Evolutionary conservation across 2,797 vertebrate genomes (phyloP), one percentile per base, ranked within the genome.

Genomic region (Cynodonichthys magdalenae): DNA sequence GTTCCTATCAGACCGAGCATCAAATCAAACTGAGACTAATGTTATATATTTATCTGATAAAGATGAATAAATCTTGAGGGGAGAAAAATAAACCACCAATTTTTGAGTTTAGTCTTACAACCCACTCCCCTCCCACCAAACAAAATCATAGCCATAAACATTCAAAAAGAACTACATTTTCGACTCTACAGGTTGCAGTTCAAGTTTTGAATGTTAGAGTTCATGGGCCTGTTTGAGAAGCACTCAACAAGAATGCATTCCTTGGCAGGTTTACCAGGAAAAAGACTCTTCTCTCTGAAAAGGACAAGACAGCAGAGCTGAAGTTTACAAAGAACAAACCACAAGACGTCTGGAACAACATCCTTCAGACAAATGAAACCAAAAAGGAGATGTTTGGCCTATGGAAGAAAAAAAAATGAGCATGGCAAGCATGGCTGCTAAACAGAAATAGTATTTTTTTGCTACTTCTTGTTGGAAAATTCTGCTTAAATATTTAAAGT

Each of bases 281-380:
- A n/a, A 20, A 31, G 17, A n/a, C 9, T 57, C n/a, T 47, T 47
- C 28, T 47, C 27, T 34, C 44, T 19, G 24, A 47, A 58, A 58
- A 20, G 27, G 15, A 58, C 56, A 58, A 31, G 44, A 44, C 44
- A 47, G n/a, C 7, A 19, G 29, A 12, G 15, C 55, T 46, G 12
- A 29, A 19, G 17, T 31, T 46, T 47, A 18, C 19, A 34, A 34
- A 47, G 54, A 28, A 44, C 39, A 56, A 56, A 56, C 54, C 44
- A 34, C 56, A 58, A 10, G 56, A 58, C 56, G 29, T 58, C 46
- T 58, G 56, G 56, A 58, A 34, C 44, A 47, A 47, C 29, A 29
- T 58, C 44, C n/a, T 18, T 34, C 44, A 31, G 56, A 58, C 56
- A 47, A 44, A 58, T 17, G 27, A 44, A 27, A 24, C 42, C 27